Base-by-base conservation (phyloP, 1,140 invertebrate genomes). In the Vanessa atalanta region DNA sequence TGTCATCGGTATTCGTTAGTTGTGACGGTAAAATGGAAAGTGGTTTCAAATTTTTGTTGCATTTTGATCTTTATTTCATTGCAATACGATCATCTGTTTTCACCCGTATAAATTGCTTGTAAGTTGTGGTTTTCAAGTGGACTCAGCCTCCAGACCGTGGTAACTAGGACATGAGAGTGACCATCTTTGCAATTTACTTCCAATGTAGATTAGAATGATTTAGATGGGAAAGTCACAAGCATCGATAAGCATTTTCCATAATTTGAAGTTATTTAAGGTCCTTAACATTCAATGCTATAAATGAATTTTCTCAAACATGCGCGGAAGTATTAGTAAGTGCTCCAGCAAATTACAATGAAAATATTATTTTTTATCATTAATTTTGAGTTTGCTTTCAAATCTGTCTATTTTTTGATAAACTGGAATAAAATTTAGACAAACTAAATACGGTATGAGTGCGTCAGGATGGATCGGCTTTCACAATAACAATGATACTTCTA, bases 81-180 rank as follows among this genome's bases (percentile, higher is more conserved):
- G 61, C 53, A 43, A 53, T 71, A 71, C 37, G 23, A 26, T 61
- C 26, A 15, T 37, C 26, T 5, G 31, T 60, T 6, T 61, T 15
- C 13, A 12, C 2, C 6, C 16, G 20, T 57, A 20, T 11, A 14
- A 3, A 53, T 20, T 57, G 53, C 16, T 65, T 37, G 31, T 37
- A 37, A 61, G 57, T 60, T 60, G 57, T 60, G 57, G 57, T 61
- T 61, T 57, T 14, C 53, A 57, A 57, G 53, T 57, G 57, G 23
- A 50, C 57, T 57, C 26, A 70, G 60, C 53, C 51, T 50, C 64
- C 47, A 23, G 75, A 73, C 60, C 75, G 75, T 77, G 75, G 75
- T 73, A 77, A 77, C 75, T 73, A 60, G 75, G 51, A 70, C 75
- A 73, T 73, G 75, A 70, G 75, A 76, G 70, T 76, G 75, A 77